These are phyloP conservation scores for Zapus hudsonius DNA, from an alignment of 2,113 vertebrate species.

Conservation along the genomic window DNA sequence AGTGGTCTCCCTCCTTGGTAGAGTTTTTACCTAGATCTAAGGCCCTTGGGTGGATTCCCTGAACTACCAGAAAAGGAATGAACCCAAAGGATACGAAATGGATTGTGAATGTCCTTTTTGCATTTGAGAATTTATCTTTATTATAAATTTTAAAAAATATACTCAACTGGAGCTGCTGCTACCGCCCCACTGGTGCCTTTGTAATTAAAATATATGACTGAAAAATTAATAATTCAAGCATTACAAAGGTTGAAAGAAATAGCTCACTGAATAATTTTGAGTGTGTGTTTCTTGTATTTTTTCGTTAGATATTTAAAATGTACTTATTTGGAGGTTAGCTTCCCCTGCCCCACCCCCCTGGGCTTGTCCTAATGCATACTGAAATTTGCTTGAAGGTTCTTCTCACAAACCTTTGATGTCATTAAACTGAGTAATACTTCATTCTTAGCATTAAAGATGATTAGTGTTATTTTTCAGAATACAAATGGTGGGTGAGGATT, in stretches of 20 bases:
- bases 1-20: no score
- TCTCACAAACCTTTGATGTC: neutral
- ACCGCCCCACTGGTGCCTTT: neutral
- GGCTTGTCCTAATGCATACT: neutral
- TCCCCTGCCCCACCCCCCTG: neutral
- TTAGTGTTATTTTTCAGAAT: neutral
- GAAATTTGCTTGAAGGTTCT: neutral
- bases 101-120: neutral
- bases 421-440: neutral
- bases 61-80: neutral
- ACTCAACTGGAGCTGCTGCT: neutral
- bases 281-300: neutral
- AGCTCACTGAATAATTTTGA: neutral
- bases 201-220: neutral
- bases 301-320: neutral
- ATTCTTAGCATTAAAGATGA: neutral
- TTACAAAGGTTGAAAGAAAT: neutral
- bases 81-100: neutral
- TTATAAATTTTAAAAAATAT: neutral
- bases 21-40: no score
- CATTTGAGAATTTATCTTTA: neutral
- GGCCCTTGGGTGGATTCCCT: neutral
- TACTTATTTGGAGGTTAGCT: neutral
- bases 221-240: constrained; percentile 12
- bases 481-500: neutral